phyloP scores from a whole-genome alignment of 2,113 vertebrate genomes.

The Varanus salvator region DNA sequence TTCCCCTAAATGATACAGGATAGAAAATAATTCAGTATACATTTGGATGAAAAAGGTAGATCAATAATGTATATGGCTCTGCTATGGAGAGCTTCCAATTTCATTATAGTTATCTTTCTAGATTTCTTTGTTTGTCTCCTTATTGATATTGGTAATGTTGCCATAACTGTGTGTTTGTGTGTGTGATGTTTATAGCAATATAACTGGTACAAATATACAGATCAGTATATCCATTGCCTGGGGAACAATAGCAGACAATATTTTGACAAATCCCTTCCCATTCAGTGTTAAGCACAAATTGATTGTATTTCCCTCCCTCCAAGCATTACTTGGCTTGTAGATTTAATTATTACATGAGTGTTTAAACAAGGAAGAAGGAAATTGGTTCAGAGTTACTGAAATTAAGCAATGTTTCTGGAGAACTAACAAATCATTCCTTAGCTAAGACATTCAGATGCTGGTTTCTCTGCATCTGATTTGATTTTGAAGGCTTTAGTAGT shows the following conservation, averaged over 20 bases:
- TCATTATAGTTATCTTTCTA: not conserved
- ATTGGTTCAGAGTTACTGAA: not conserved
- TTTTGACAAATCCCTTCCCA: constrained; percentile 1
- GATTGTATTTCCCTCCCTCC: not conserved
- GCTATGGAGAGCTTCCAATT: not conserved
- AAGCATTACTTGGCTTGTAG: not conserved
- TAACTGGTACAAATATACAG: not conserved
- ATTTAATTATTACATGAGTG: not conserved
- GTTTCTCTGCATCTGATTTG: not conserved
- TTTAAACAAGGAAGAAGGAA: not conserved
- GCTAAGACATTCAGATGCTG: not conserved
- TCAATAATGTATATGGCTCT: not conserved
- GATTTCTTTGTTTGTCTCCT: not conserved
- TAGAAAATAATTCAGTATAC: not conserved
- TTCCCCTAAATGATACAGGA: not conserved
- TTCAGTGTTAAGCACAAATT: not conserved
- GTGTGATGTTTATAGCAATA: not conserved
- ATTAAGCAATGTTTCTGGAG: not conserved
- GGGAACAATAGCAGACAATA: not conserved
- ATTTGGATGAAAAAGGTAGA: not conserved
- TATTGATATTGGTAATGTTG: not conserved
- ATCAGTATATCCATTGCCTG: not conserved
- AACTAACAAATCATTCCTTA: not conserved
- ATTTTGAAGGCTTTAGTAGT: not conserved
- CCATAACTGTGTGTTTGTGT: not conserved